Evolutionary conservation across 2,888 invertebrate species (phyloP), one percentile per base, ranked within the genome.

Genomic region (Brachylomia viminalis): DNA sequence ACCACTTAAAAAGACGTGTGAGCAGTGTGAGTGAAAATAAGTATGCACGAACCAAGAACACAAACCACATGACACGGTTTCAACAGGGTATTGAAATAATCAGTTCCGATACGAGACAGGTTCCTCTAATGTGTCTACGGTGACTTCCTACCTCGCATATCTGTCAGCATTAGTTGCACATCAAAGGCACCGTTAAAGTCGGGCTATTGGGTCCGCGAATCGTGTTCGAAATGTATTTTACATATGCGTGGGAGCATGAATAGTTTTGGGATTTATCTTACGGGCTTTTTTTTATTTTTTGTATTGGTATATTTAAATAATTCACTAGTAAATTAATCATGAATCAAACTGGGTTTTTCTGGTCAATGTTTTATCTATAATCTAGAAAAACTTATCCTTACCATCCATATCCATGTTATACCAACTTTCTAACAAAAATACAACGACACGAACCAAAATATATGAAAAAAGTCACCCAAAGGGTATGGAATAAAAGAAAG

Each of bases 141-240:
- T 76, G 77, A 88, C 90, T 92, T 91, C 91, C 92, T 90, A 88
- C 89, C 90, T 88, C 85, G 88, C 88, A 88, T 91, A 91, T 91
- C 89, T 89, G 88, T 88, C 90, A 87, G 88, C 87, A 83, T 87
- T 90, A 90, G 91, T 87, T 82, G 90, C 84, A 89, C 90, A 90
- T 92, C 92, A 92, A 92, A 92, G 87, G 88, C 87, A 89, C 92
- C 90, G 92, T 92, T 92, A 90, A 47, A 56, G 79, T 83, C 49
- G 81, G 91, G 92, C 92, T 90, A 87, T 77, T 76, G 83, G 84
- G 80, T 58, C 49, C 71, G 89, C 90, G 89, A 79, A 68, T 76
- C 30, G n/a, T 54, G 33, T 62, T 59, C 23, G 45, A 11, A 66
- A 45, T 65, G 20, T 33, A 64, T 45, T 80, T 80, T 64, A 49